phyloP scores from a whole-genome alignment of 2,113 vertebrate genomes.

The Psilopogon haemacephalus region DNA sequence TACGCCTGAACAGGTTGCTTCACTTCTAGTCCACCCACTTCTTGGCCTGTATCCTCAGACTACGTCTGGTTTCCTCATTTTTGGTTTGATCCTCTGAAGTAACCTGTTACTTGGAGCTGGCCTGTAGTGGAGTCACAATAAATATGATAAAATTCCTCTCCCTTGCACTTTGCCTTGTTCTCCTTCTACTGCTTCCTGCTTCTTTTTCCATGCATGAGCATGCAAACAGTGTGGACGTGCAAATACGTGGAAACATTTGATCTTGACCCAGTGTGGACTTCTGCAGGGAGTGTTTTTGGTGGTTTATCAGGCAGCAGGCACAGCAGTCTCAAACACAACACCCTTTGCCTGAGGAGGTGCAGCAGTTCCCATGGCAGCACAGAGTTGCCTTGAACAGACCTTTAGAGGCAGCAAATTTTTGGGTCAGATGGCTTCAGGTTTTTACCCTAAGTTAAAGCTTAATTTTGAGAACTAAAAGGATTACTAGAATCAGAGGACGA shows the following conservation, averaged over 20 bases:
- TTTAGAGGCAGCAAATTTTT: background rate
- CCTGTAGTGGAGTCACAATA: background rate
- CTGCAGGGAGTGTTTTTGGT: background rate
- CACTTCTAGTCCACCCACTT: background rate
- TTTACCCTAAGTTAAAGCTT: background rate
- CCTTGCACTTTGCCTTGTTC: background rate
- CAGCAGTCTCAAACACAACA: background rate
- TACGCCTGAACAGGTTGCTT: background rate
- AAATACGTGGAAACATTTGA: background rate
- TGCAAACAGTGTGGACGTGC: rapidly evolving
- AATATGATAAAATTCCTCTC: background rate
- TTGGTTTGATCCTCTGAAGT: background rate
- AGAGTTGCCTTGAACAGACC: background rate
- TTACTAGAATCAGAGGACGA: background rate
- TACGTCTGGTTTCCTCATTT: background rate
- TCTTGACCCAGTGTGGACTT: background rate
- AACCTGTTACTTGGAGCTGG: background rate
- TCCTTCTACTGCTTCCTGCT: background rate
- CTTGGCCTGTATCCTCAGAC: background rate
- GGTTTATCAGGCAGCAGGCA: background rate
- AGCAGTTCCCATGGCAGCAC: background rate
- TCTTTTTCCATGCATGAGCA: background rate
- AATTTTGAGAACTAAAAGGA: background rate
- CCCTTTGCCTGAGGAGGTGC: background rate
- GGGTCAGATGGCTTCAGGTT: background rate